Evolutionary conservation across 2,888 invertebrate species (phyloP).

Genomic region (Drosophila flavopinicola): DNA sequence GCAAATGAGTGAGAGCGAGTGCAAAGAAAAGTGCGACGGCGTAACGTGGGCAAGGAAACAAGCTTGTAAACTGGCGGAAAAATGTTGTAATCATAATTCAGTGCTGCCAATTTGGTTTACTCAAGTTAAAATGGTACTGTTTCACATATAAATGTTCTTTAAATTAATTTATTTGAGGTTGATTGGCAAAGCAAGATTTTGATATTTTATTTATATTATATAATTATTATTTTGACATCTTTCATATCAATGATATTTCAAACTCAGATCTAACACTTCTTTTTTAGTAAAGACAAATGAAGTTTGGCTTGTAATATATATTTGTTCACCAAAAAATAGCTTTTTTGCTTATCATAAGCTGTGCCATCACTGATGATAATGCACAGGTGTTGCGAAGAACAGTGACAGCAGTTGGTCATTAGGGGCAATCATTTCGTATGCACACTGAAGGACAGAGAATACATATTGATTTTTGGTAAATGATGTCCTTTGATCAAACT

Average conservation of each 20-base stretch:
- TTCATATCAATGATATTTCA: too few species aligned
- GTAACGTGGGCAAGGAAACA: conserved; percentile 36
- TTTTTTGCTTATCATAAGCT: background rate
- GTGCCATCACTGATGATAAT: conserved; percentile 6
- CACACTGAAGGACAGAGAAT: conserved; percentile 7
- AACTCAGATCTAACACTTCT: too few species aligned
- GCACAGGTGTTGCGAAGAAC: conserved; percentile 9
- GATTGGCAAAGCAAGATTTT: too few species aligned
- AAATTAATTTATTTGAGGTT: too few species aligned
- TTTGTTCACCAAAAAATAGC: too few species aligned
- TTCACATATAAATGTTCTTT: too few species aligned
- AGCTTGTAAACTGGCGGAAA: conserved; percentile 17
- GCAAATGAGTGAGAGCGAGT: background rate
- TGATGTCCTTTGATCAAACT: conserved; percentile 35
- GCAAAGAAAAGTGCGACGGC: conserved; percentile 48
- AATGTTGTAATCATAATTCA: conserved; percentile 4
- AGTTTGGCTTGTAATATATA: too few species aligned
- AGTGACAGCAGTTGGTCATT: conserved; percentile 24
- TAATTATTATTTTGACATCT: too few species aligned
- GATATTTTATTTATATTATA: too few species aligned
- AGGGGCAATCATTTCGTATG: conserved; percentile 25
- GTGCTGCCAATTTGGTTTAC: background rate
- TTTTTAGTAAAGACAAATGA: too few species aligned
- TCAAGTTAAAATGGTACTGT: too few species aligned
- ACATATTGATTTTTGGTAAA: conserved; percentile 53